Conservation (phyloP, 2,113 vertebrate genomes). For the Eurystomus gularis region DNA sequence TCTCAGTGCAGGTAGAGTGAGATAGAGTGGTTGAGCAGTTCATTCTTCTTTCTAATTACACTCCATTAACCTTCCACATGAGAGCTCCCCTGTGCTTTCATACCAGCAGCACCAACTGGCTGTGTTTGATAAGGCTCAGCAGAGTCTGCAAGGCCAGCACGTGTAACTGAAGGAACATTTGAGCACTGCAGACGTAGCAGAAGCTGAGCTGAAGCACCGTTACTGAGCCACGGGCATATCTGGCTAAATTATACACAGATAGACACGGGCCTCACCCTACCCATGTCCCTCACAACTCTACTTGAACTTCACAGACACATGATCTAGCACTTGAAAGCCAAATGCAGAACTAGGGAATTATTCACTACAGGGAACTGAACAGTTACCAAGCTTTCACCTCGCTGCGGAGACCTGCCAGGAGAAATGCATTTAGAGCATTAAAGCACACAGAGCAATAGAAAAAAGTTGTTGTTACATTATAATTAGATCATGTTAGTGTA, state of each 20-base stretch:
- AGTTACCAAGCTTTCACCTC: constrained; percentile 4
- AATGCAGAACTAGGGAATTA: constrained; percentile 37
- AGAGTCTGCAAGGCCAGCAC: constrained; percentile 65
- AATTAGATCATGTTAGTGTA: constrained; percentile 45
- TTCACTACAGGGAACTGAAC: background rate
- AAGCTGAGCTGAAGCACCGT: background rate
- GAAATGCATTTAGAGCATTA: constrained; percentile 30
- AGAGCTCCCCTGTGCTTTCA: constrained; percentile 78
- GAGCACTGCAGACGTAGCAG: constrained; percentile 58
- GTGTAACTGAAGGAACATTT: constrained; percentile 52
- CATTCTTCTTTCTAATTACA: constrained; percentile 86
- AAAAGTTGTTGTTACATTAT: constrained; percentile 28
- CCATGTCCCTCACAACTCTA: background rate
- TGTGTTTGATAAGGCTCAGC: constrained; percentile 79
- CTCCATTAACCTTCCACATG: constrained; percentile 83
- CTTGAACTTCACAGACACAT: constrained; percentile 4
- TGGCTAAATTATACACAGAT: constrained; percentile 33
- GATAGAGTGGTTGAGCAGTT: constrained; percentile 76
- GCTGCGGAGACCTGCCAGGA: constrained; percentile 13
- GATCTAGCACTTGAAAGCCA: background rate
- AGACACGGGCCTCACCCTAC: constrained; percentile 11
- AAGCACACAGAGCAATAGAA: constrained; percentile 19
- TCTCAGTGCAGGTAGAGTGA: constrained; percentile 74
- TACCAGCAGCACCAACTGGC: constrained; percentile 79
- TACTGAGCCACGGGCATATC: background rate